Evolutionary conservation across 2,888 invertebrate species (phyloP).

Genomic region (Eupsilia transversa): DNA sequence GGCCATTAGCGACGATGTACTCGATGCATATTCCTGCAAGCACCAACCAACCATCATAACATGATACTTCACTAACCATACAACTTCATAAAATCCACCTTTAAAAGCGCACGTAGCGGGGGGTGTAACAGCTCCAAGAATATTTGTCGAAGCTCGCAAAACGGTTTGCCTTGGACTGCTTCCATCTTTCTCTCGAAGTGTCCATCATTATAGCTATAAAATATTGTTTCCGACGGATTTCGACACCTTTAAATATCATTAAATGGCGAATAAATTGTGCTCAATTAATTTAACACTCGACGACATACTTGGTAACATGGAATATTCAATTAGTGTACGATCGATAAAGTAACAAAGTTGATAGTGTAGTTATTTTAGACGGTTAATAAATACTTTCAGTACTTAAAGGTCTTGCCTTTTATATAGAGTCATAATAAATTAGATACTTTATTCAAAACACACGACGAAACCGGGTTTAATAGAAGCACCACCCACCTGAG

Average conservation of each 20-base stretch:
- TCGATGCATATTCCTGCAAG: constrained; percentile 70
- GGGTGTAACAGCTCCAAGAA: constrained; percentile 53
- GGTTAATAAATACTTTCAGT: background rate
- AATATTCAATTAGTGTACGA: constrained; percentile 23
- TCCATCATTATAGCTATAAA: constrained; percentile 66
- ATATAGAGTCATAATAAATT: background rate
- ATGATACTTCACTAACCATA: constrained; percentile 55
- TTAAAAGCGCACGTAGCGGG: background rate
- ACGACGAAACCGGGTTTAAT: constrained; percentile 6
- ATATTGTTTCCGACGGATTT: constrained; percentile 59
- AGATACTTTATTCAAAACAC: constrained; percentile 17
- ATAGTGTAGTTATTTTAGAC: constrained; percentile 11
- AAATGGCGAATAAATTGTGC: constrained; percentile 39
- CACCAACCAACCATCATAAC: constrained; percentile 64
- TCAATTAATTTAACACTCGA: constrained; percentile 18
- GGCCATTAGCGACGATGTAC: constrained; percentile 65
- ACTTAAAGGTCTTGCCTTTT: background rate
- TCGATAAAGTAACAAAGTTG: constrained; percentile 26
- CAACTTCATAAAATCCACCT: constrained; percentile 18
- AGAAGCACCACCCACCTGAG: constrained; percentile 28
- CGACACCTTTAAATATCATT: constrained; percentile 50
- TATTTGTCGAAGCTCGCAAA: constrained; percentile 62
- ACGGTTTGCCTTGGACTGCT: constrained; percentile 71
- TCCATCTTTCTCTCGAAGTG: constrained; percentile 68
- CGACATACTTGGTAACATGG: constrained; percentile 32